Base-by-base conservation (phyloP, 2,113 vertebrate genomes). In the Rhizomys pruinosus region DNA sequence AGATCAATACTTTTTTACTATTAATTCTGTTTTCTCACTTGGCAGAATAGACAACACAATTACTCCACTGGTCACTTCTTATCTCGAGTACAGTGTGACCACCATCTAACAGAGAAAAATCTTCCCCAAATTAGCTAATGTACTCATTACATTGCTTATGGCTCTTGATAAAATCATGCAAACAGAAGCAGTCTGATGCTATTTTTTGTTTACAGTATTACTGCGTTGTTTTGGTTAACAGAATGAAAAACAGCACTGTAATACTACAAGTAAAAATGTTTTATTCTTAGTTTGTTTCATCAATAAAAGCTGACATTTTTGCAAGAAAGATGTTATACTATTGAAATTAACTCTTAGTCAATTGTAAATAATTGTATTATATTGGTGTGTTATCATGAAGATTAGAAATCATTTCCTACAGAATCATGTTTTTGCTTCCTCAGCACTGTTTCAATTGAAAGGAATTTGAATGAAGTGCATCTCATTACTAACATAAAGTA, bases 341-440 rank as follows among this genome's bases (percentile, higher is more conserved):
- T 98, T 97, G 98, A 98, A 98, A 98, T 98, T 98, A 98, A 98
- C 98, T 98, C 97, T 98, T 98, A 98, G 98, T 98, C 98, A 98
- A 98, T 98, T 98, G 98, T 98, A 98, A 98, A 98, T 98, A 98
- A 98, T 98, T 98, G 97, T 98, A 98, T 98, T 98, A 98, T 98
- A 98, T 98, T 89, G 97, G 98, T 98, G 97, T 96, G 97, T 98
- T 98, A 98, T 98, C 98, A 98, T 96, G 98, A 98, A 98, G 98
- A 98, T 98, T 98, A 98, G 98, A 98, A 98, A 98, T 98, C 97
- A 98, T 98, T 98, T 98, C 98, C 97, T 98, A 97, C 97, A 97
- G 98, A 98, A 98, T 98, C 98, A 97, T 98, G 98, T 98, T 98
- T 98, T 98, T 98, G 98, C 98, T 98, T 98, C 96, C 98, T 98